Evolutionary conservation across 1,140 invertebrate genomes (phyloP).

Genomic region (Macrobrachium rosenbergii): DNA sequence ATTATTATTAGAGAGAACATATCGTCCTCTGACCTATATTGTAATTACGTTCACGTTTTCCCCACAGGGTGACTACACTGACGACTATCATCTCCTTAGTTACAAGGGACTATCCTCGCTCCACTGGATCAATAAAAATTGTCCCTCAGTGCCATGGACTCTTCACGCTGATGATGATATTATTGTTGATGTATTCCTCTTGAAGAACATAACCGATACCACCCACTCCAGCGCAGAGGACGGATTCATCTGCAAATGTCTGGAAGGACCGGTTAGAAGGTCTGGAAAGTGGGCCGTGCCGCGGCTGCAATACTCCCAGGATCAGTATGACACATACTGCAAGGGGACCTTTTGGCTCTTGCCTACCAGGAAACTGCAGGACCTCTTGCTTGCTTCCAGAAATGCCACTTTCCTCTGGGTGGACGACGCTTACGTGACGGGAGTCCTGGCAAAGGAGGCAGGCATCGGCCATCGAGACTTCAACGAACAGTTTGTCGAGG

Average conservation of each 20-base stretch:
- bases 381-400: not conserved
- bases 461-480: not conserved
- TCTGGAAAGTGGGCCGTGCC: constrained; percentile 14
- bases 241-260: not conserved
- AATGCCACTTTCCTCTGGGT: constrained; percentile 14
- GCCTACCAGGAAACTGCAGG: not conserved
- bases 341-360: not conserved
- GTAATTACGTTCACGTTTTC: not conserved
- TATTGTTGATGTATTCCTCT: constrained; percentile 5
- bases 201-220: not conserved
- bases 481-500: not conserved
- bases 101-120: constrained; percentile 33
- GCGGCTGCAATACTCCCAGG: not conserved
- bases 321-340: constrained; percentile 12
- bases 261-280: not conserved
- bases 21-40: no score
- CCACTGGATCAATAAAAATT: constrained; percentile 21
- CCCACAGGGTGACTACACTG: constrained; percentile 28
- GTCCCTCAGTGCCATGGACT: constrained; percentile 40
- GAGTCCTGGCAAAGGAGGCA: not conserved
- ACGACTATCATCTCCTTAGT: constrained; percentile 30
- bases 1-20: no score
- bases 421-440: constrained; percentile 37
- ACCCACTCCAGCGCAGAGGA: not conserved
- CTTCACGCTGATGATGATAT: constrained; percentile 29